Conservation (phyloP, 2,113 vertebrate genomes). For the Anhinga rufa region DNA sequence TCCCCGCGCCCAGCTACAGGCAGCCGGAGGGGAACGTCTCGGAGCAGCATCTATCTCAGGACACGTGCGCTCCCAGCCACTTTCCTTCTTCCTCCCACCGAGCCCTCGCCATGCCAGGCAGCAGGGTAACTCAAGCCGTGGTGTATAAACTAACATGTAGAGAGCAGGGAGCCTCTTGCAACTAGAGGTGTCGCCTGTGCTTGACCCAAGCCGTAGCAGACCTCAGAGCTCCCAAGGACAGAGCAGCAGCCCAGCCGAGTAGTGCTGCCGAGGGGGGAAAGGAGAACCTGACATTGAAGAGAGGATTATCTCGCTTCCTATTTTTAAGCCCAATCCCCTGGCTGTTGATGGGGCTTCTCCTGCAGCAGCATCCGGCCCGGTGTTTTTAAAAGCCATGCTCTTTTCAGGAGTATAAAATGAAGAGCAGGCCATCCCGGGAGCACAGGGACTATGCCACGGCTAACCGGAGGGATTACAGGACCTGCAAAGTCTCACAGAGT, state of each 20-base stretch:
- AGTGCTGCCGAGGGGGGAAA: background rate
- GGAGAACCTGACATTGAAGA: background rate
- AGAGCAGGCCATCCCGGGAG: background rate
- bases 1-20: background rate
- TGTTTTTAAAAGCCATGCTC: background rate
- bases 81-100: too few relatives aligned
- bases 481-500: background rate
- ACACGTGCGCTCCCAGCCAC: background rate
- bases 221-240: rapidly evolving
- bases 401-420: background rate
- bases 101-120: rapidly evolving
- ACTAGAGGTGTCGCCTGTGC: rapidly evolving
- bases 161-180: background rate
- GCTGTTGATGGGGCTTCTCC: background rate
- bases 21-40: rapidly evolving
- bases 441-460: background rate
- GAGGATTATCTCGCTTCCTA: background rate
- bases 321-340: too few relatives aligned
- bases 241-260: background rate
- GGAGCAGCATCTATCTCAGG: background rate
- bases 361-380: rapidly evolving
- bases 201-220: background rate
- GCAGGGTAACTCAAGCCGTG: rapidly evolving
- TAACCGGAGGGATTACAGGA: too few relatives aligned
- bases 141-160: rapidly evolving